A percentile compares a stretch with the other conserved stretches of the same genome.
Evolutionary conservation across 2,113 vertebrate genomes (phyloP).

Genomic region (Peucedramus taeniatus): DNA sequence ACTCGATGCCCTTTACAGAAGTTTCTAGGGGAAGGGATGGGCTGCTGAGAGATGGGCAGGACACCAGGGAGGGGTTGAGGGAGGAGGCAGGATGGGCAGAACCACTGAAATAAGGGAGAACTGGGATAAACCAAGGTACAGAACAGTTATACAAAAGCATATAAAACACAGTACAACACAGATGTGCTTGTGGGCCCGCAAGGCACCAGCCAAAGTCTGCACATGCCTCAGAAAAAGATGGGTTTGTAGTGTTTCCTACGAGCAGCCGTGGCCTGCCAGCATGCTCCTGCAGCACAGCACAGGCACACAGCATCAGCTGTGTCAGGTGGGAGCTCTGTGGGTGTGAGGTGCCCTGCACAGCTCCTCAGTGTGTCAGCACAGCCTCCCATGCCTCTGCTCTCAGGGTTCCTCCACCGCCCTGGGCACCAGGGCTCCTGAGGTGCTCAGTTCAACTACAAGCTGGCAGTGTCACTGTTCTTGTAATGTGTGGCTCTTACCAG

Average conservation of each 20-base stretch:
- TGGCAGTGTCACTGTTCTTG: neutral
- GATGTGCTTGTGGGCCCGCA: neutral
- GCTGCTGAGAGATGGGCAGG: too few relatives aligned
- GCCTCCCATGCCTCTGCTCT: rapidly evolving
- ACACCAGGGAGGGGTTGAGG: too few relatives aligned
- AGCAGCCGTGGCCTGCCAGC: neutral
- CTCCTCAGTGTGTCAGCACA: neutral
- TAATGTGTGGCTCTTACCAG: neutral
- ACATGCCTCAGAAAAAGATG: neutral
- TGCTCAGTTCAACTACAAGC: rapidly evolving
- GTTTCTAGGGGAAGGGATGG: too few relatives aligned
- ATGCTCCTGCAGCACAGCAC: neutral
- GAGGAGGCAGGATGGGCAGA: too few relatives aligned
- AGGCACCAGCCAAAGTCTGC: neutral
- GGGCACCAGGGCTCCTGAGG: neutral
- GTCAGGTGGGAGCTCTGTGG: neutral
- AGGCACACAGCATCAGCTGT: too few relatives aligned
- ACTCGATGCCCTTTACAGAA: too few relatives aligned
- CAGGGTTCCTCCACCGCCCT: neutral
- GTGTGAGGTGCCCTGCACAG: neutral
- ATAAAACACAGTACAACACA: too few relatives aligned
- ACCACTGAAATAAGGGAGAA: too few relatives aligned
- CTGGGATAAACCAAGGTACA: too few relatives aligned
- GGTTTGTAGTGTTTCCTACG: neutral
- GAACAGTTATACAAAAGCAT: too few relatives aligned